Percentiles rank a stretch among this genome's conserved stretches.
These are phyloP conservation scores for Heliangelus exortis DNA, from an alignment of 2,797 vertebrate species.

Conservation along the genomic window DNA sequence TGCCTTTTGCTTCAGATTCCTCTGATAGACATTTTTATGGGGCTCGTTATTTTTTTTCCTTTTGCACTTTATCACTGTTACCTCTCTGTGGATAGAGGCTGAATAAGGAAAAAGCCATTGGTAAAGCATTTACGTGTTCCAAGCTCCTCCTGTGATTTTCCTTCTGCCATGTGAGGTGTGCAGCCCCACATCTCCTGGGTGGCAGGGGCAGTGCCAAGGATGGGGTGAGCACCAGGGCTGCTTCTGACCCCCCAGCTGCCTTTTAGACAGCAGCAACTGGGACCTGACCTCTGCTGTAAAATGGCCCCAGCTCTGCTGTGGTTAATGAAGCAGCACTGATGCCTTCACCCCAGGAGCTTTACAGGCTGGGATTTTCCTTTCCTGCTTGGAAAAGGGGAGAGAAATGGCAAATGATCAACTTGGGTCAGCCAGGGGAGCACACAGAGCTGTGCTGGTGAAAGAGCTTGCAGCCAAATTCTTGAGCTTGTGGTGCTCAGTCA, in stretches of 20 bases:
- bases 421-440: not conserved
- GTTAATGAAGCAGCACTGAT: not conserved
- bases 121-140: not conserved
- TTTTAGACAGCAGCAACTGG: not conserved
- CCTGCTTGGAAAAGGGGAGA: not conserved
- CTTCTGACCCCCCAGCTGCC: not conserved
- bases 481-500: not conserved
- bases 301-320: not conserved
- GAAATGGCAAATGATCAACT: rapidly evolving
- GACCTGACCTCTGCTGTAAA: not conserved
- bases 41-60: not conserved
- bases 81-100: not conserved
- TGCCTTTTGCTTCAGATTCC: not conserved
- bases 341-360: not conserved
- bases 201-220: rapidly evolving
- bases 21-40: not conserved
- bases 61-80: not conserved
- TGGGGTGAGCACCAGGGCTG: not conserved
- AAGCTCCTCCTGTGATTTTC: not conserved
- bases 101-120: not conserved
- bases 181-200: too few relatives aligned
- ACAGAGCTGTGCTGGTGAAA: rapidly evolving
- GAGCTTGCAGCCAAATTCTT: not conserved
- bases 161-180: not conserved
- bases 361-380: not conserved